Base-by-base conservation (phyloP, 2,888 invertebrate genomes). In the Phymatocera aterrima region DNA sequence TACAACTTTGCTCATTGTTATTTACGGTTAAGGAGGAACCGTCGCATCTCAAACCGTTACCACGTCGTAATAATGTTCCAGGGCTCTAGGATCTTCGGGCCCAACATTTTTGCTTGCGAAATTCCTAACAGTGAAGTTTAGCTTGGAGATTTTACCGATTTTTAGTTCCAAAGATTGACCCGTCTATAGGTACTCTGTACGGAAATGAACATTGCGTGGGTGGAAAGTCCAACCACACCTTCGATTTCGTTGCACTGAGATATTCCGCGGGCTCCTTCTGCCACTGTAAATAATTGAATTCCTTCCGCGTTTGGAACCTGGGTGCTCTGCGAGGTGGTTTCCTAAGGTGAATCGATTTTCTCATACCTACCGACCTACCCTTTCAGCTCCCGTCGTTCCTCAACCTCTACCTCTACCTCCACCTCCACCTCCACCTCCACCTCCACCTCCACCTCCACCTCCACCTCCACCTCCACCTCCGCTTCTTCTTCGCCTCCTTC, bases 281-380 rank as follows among this genome's bases (percentile, higher is more conserved):
- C 85, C 85, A 84, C 87, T 87, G 85, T 88, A 88, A 88, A 90
- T 90, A 90, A 90, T 90, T 89, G 87, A 89, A 90, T 90, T 90
- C 88, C 88, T 89, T 88, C 87, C 87, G 88, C 86, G 84, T 84
- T 60, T 54, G 84, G 81, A 82, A 84, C 84, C 84, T 85, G 82
- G 83, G 83, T 82, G 82, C 77, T 80, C 79, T 79, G 72, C 75
- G 75, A 24, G 75, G 75, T 57, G 57, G 83, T 83, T 84, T 87
- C 86, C 85, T 85, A 87, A 89, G 90, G 88, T 88, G 87, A 87
- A 90, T 90, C 88, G 90, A 90, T 90, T 89, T 89, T 88, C 88
- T 83, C 87, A 85, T 80, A 83, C 74, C 51, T 82, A n/a, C n/a
- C n/a, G n/a, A n/a, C n/a, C 80, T 51, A 40, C 79, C 57, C 65